A percentile compares a stretch with the other conserved stretches of the same genome.
These are phyloP conservation scores for Bombus difficillimus DNA, from an alignment of 1,140 invertebrate genomes.

Conservation along the genomic window DNA sequence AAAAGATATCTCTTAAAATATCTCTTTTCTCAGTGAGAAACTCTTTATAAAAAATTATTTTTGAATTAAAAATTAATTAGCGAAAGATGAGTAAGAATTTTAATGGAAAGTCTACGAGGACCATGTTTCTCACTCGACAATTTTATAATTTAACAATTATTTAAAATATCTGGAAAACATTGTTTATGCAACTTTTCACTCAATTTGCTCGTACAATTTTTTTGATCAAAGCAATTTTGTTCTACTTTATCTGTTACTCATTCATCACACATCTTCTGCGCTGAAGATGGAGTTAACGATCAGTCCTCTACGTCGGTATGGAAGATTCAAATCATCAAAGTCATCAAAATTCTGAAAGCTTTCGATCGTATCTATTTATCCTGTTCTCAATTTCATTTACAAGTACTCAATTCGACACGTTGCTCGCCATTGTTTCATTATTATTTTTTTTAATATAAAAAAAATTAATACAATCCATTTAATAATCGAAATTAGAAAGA, in stretches of 20 bases:
- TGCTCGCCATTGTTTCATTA: background rate
- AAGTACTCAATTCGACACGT: constrained; percentile 8
- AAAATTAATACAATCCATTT: background rate
- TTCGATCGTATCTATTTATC: background rate
- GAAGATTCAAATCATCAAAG: background rate
- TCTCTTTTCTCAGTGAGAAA: no score
- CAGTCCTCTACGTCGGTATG: background rate
- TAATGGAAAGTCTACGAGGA: no score
- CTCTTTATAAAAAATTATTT: no score
- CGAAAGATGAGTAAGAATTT: no score
- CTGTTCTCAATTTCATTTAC: constrained; percentile 5
- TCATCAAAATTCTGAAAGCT: constrained; percentile 21
- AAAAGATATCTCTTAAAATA: no score
- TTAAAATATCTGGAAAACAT: background rate
- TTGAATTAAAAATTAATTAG: no score
- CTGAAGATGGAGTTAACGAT: background rate
- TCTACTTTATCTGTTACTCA: background rate
- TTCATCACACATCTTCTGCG: background rate
- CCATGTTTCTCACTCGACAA: background rate
- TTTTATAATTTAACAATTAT: background rate
- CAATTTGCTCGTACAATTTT: background rate
- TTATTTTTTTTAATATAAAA: background rate
- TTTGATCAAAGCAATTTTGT: background rate
- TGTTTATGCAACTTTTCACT: background rate
- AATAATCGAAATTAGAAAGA: background rate